Conservation (phyloP, 2,888 invertebrate species). For the Acleris cristana region DNA sequence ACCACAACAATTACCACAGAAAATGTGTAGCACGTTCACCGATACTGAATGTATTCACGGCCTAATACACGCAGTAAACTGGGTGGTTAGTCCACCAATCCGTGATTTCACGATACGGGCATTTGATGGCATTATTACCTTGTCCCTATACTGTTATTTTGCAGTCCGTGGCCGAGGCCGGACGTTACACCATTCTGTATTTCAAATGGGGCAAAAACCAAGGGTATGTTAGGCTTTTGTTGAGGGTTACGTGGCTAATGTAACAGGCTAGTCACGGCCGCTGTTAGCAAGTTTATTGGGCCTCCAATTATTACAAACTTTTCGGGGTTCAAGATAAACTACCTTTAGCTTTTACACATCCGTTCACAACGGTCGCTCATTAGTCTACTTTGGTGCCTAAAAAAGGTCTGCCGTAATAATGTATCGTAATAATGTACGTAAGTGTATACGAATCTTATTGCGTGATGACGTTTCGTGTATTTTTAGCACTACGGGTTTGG, state of each 20-base stretch:
- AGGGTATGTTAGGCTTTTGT: constrained; percentile 27
- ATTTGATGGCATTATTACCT: constrained; percentile 36
- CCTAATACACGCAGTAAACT: constrained; percentile 33
- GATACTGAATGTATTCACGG: constrained; percentile 30
- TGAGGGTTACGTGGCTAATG: constrained; percentile 23
- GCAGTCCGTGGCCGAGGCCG: constrained; percentile 22
- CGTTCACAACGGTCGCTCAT: constrained; percentile 7
- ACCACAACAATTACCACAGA: background rate
- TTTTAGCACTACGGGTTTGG: too few species aligned
- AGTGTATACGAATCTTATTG: background rate
- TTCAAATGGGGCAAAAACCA: constrained; percentile 29
- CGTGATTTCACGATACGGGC: constrained; percentile 37
- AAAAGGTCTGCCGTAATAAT: background rate
- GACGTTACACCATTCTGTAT: constrained; percentile 11
- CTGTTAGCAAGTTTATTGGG: constrained; percentile 30
- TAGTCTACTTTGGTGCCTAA: background rate
- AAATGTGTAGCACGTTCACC: background rate
- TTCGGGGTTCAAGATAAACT: constrained; percentile 31
- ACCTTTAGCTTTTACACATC: constrained; percentile 16
- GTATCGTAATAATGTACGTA: background rate
- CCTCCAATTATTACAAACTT: constrained; percentile 33
- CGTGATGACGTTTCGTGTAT: too few species aligned
- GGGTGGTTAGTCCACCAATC: constrained; percentile 35
- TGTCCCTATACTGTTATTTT: constrained; percentile 29
- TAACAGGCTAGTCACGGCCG: constrained; percentile 32